Evolutionary conservation across 2,113 vertebrate genomes (phyloP), one percentile per base, ranked within the genome.

Genomic region (Sisor rabdophorus): DNA sequence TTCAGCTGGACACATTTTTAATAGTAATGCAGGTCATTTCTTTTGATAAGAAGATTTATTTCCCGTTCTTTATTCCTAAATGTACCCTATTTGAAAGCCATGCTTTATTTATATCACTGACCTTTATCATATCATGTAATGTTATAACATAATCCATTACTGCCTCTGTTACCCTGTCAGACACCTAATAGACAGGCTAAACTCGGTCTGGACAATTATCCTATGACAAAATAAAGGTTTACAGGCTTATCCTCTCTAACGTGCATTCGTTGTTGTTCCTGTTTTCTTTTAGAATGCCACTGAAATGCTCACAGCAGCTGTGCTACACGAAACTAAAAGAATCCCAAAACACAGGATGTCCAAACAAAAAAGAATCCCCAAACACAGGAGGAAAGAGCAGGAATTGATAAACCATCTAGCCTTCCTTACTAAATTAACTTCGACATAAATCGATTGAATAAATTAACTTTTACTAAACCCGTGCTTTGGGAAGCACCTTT

Each of bases 211-310:
- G 60, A 30, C 24, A 61, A 73, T 80, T 72, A 80, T 80, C 47
- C 67, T 59, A 44, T 9, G 10, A 1, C 75, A 77, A 65, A 71
- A 60, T 60, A 78, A 65, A 71, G 22, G 53, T 40, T 91, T 89
- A 89, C 90, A 89, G 81, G 47, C 82, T 64, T 26, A 48, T 54
- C 50, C 20, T 30, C 17, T 71, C 11, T 65, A 60, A 72, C 55
- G 59, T 48, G 44, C n/a, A 16, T 8, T 52, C 15, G 48, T 40
- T 44, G 8, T 26, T 6, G 28, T 17, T 71, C 50, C 15, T 22
- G 40, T 70, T 71, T 28, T 65, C 12, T 50, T 48, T 40, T 13
- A 71, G 54, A 11, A 71, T 47, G 20, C 40, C 4, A 8, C 11
- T 13, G 55, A 26, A 71, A 48, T 44, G 20, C 58, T 30, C 61